phyloP scores from a whole-genome alignment of 2,797 vertebrate genomes.

The Eurystomus glaucurus region DNA sequence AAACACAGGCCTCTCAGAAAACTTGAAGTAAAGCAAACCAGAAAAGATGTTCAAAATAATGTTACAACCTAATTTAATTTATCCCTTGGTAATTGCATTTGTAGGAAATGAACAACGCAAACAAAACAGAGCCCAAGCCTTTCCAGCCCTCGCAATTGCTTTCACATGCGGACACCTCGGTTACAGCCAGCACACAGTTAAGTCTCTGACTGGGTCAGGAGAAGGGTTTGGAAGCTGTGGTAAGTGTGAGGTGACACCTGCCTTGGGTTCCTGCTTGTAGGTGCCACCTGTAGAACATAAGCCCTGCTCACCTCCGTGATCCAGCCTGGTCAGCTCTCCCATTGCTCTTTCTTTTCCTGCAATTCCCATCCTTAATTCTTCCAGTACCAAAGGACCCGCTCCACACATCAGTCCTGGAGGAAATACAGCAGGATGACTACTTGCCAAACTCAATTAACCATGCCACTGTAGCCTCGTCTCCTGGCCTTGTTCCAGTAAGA shows the following conservation, averaged over 20 bases:
- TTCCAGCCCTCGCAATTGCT: slow-evolving; percentile 56
- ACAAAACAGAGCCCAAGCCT: slow-evolving; percentile 57
- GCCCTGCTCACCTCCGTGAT: not conserved
- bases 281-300: not conserved
- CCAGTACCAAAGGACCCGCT: not conserved
- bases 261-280: not conserved
- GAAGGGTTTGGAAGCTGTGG: not conserved
- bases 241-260: not conserved
- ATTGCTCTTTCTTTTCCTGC: not conserved
- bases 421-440: not conserved
- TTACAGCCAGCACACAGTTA: slow-evolving; percentile 34
- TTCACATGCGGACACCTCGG: slow-evolving; percentile 19
- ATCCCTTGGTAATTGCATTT: slow-evolving; percentile 66
- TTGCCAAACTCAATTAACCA: not conserved
- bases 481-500: not conserved
- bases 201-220: not conserved
- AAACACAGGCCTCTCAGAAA: slow-evolving; percentile 83
- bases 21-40: slow-evolving; percentile 83
- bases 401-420: rapidly evolving
- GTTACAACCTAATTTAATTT: slow-evolving; percentile 73
- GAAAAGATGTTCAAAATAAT: slow-evolving; percentile 79
- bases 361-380: not conserved
- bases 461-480: not conserved
- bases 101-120: slow-evolving; percentile 64
- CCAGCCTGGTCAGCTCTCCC: rapidly evolving